phyloP scores from a whole-genome alignment of 2,888 invertebrate species.

The Acanthosoma haemorrhoidale region DNA sequence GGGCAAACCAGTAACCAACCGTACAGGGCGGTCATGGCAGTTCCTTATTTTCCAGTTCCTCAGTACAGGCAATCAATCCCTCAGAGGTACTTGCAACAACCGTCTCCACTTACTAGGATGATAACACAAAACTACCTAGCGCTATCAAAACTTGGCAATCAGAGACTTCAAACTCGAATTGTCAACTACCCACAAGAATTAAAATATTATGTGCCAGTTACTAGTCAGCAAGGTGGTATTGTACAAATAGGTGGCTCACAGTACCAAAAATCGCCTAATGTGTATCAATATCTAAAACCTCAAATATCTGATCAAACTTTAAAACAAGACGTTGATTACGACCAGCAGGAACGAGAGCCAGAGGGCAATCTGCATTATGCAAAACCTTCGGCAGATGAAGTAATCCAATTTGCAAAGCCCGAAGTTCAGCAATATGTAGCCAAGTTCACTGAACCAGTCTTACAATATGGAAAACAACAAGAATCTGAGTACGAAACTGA shows the following conservation, averaged over 20 bases:
- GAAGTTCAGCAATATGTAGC: conserved; percentile 22
- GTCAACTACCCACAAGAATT: conserved; percentile 13
- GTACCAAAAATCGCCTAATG: not conserved
- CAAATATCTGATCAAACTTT: not conserved
- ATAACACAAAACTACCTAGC: conserved; percentile 38
- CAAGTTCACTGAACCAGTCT: not conserved
- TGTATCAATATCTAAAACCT: not conserved
- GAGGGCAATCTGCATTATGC: not conserved
- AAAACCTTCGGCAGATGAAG: conserved; percentile 17
- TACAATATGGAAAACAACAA: conserved; percentile 5
- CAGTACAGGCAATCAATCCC: conserved; percentile 10
- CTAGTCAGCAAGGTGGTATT: not conserved
- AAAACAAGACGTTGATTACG: conserved; percentile 19
- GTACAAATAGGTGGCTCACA: not conserved
- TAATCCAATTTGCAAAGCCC: conserved; percentile 21
- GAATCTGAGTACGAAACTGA: not conserved
- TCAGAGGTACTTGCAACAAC: conserved; percentile 31
- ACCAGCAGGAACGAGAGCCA: not conserved
- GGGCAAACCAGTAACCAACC: conserved; percentile 41
- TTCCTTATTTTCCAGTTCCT: not conserved
- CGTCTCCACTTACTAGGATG: conserved; percentile 34
- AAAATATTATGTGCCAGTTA: conserved; percentile 2
- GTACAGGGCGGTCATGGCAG: conserved; percentile 24
- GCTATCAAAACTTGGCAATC: conserved; percentile 33
- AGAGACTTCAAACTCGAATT: not conserved